Percentiles rank a stretch among this genome's conserved stretches.
Conservation (phyloP, 2,797 vertebrate genomes). For the Austrolebias charrua region DNA sequence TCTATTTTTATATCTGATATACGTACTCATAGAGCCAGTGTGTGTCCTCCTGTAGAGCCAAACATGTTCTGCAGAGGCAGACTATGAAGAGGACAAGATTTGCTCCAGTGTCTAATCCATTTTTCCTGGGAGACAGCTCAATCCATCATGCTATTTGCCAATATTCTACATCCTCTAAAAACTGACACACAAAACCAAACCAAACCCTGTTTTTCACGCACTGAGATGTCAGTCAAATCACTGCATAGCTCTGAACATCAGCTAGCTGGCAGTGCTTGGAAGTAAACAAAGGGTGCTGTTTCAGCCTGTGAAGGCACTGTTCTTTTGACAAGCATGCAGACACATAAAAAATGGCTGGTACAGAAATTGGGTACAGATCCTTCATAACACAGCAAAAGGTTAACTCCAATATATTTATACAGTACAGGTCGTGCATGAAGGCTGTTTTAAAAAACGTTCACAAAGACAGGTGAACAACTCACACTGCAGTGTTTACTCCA, state of each 20-base stretch:
- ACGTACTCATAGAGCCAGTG: slow-evolving; percentile 1
- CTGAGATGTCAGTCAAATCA: slow-evolving; percentile 1
- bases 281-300: slow-evolving; percentile 21
- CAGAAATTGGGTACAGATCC: slow-evolving; percentile 14
- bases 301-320: slow-evolving; percentile 3
- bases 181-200: slow-evolving; percentile 21
- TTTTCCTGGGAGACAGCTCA: slow-evolving; percentile 56
- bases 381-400: no score
- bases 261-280: slow-evolving; percentile 30
- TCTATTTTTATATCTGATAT: no score
- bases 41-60: slow-evolving; percentile 16
- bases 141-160: slow-evolving; percentile 51
- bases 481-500: slow-evolving; percentile 37
- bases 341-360: slow-evolving; percentile 15
- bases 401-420: not conserved
- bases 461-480: slow-evolving; percentile 19
- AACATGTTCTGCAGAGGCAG: slow-evolving; percentile 35
- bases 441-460: slow-evolving; percentile 14
- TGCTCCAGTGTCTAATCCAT: slow-evolving; percentile 54
- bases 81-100: slow-evolving; percentile 39
- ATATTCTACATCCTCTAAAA: slow-evolving; percentile 36
- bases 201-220: slow-evolving; percentile 28
- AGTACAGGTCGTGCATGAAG: slow-evolving; percentile 8
- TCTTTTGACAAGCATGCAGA: slow-evolving; percentile 21
- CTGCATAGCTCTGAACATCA: slow-evolving; percentile 26